Percentiles rank a stretch among this genome's conserved stretches.
phyloP scores from a whole-genome alignment of 2,888 invertebrate genomes.

The Amblyjoppa fuscipennis region DNA sequence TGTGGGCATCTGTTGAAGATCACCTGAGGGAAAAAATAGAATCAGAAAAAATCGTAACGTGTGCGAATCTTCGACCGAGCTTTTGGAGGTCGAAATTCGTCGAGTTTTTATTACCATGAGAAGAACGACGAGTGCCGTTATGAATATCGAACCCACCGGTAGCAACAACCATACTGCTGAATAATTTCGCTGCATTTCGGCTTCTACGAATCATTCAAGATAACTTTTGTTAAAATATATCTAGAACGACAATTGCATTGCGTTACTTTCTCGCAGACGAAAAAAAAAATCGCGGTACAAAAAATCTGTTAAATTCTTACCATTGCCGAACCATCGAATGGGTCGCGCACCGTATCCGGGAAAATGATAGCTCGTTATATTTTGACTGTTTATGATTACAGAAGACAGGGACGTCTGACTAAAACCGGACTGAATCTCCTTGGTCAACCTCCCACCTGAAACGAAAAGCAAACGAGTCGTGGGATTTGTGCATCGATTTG shows the following conservation, averaged over 20 bases:
- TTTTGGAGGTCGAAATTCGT: neutral
- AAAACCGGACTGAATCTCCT: constrained; percentile 69
- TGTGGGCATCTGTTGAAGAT: constrained; percentile 85
- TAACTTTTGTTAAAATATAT: constrained; percentile 57
- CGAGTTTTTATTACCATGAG: constrained; percentile 78
- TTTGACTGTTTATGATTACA: constrained; percentile 72
- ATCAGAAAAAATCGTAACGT: neutral
- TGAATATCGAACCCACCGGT: constrained; percentile 78
- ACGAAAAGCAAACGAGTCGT: constrained; percentile 41
- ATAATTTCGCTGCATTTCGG: constrained; percentile 76
- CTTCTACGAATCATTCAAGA: constrained; percentile 71
- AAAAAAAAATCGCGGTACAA: neutral
- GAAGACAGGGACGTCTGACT: constrained; percentile 71
- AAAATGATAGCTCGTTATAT: constrained; percentile 61
- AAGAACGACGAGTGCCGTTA: constrained; percentile 77
- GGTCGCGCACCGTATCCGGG: constrained; percentile 58
- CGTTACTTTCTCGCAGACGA: constrained; percentile 8
- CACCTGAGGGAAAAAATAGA: constrained; percentile 80
- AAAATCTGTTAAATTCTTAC: constrained; percentile 30
- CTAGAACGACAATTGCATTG: constrained; percentile 16
- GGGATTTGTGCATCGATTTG: constrained; percentile 16
- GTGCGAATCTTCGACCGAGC: neutral
- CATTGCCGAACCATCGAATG: constrained; percentile 63
- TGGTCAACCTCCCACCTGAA: constrained; percentile 73
- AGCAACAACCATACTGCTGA: constrained; percentile 78